A percentile compares a stretch with the other conserved stretches of the same genome.
These are phyloP conservation scores for Alouatta palliata DNA, from an alignment of 2,113 vertebrate species.

Conservation along the genomic window DNA sequence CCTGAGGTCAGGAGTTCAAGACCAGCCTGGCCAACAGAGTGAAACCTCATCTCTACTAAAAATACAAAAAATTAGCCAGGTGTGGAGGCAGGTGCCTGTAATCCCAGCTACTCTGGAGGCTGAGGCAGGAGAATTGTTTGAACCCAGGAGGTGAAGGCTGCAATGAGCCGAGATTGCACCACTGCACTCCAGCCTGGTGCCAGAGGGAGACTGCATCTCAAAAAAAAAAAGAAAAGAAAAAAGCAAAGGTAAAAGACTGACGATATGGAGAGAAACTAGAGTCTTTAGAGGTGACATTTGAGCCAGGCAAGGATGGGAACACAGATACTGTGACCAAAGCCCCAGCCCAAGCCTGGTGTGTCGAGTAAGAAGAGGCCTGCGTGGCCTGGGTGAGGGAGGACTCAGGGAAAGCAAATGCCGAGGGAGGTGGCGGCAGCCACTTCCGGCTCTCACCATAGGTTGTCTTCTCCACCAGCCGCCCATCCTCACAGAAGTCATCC, in stretches of 20 bases:
- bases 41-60: too few relatives aligned
- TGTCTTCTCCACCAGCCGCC: slow-evolving; percentile 91
- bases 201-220: too few relatives aligned
- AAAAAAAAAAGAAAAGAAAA: too few relatives aligned
- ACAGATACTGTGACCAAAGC: neutral
- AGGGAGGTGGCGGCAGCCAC: neutral
- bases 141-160: too few relatives aligned
- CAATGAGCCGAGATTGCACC: too few relatives aligned
- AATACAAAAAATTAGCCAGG: too few relatives aligned
- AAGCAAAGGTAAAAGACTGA: neutral
- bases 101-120: too few relatives aligned
- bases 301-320: neutral
- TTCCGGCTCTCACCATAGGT: slow-evolving; percentile 88
- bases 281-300: neutral
- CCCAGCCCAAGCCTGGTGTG: neutral
- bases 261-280: neutral
- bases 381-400: rapidly evolving
- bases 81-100: too few relatives aligned
- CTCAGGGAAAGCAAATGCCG: rapidly evolving
- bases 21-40: too few relatives aligned
- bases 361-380: neutral
- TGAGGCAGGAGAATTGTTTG: too few relatives aligned
- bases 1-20: too few relatives aligned
- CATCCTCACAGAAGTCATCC: slow-evolving; percentile 90
- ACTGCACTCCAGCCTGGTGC: too few relatives aligned